Evolutionary conservation across 2,113 vertebrate species (phyloP).

Genomic region (Marmota flaviventris): DNA sequence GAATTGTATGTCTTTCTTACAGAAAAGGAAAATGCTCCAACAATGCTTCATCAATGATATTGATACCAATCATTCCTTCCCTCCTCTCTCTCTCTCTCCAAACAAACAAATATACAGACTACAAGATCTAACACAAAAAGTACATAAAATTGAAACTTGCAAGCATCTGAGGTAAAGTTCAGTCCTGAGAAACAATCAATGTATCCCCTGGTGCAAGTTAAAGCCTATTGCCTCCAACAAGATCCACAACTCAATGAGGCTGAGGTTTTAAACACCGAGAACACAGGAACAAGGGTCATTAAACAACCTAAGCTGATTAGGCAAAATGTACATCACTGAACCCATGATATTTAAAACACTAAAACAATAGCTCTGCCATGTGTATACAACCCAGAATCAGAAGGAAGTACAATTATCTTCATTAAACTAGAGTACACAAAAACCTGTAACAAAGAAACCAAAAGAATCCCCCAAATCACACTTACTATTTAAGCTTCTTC

Average conservation of each 20-base stretch:
- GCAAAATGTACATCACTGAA: background rate
- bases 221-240: background rate
- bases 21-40: background rate
- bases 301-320: background rate
- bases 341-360: background rate
- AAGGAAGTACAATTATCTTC: background rate
- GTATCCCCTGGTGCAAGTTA: background rate
- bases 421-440: background rate
- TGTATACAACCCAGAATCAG: background rate
- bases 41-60: background rate
- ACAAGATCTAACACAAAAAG: background rate
- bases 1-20: background rate
- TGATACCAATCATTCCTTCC: background rate
- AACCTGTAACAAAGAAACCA: background rate
- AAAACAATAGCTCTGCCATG: background rate
- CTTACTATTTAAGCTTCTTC: background rate
- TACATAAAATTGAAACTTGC: slow-evolving; percentile 12
- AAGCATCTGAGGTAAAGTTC: slow-evolving; percentile 29
- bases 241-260: background rate
- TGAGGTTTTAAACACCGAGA: slow-evolving; percentile 15
- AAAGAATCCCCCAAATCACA: background rate
- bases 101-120: background rate
- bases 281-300: background rate
- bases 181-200: background rate
- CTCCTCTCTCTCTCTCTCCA: background rate